Conservation (phyloP, 2,113 vertebrate species). For the Rallus limicola region DNA sequence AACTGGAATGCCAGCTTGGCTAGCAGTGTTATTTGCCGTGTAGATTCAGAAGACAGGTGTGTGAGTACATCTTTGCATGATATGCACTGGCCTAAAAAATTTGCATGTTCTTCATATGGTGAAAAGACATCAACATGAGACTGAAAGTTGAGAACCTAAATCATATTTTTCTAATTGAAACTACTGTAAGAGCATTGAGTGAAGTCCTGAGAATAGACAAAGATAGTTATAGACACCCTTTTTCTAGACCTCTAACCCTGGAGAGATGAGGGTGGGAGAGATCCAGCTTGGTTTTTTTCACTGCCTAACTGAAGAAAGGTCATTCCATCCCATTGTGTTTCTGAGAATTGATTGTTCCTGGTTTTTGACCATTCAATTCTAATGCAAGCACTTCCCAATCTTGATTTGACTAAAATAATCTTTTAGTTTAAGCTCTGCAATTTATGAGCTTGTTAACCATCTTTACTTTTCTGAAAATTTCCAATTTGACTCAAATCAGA, state of each 20-base stretch:
- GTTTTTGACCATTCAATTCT: neutral
- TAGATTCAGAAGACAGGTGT: neutral
- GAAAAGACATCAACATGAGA: neutral
- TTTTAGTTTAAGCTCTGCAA: neutral
- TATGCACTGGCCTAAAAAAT: neutral
- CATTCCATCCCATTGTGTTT: neutral
- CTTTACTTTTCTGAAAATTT: neutral
- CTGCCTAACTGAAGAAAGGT: neutral
- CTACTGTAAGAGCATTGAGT: neutral
- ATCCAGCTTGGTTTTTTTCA: neutral
- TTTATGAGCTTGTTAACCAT: neutral
- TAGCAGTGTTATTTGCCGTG: neutral
- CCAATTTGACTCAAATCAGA: neutral
- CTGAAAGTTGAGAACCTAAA: neutral
- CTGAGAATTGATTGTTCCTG: neutral
- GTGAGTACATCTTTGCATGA: neutral
- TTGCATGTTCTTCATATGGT: neutral
- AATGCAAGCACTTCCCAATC: neutral
- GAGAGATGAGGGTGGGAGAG: neutral
- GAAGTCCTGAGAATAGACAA: neutral
- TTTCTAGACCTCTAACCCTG: neutral
- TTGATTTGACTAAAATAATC: neutral
- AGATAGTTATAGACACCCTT: neutral
- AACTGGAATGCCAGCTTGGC: neutral
- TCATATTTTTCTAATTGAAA: neutral